phyloP scores from a whole-genome alignment of 2,888 invertebrate species.

The Periphyllus acericola region DNA sequence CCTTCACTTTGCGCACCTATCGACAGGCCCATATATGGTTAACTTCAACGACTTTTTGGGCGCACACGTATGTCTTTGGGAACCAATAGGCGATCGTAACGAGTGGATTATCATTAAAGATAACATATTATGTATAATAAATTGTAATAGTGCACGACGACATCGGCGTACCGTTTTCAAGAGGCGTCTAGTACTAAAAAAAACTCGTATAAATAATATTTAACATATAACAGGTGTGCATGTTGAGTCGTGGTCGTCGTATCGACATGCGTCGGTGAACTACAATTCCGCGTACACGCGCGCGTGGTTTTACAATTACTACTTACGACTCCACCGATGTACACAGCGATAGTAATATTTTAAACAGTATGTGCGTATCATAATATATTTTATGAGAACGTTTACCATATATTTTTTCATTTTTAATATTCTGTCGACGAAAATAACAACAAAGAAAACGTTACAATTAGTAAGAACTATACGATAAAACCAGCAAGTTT shows the following conservation, averaged over 20 bases:
- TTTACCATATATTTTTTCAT: not conserved
- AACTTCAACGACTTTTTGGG: conserved; percentile 49
- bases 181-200: conserved; percentile 20
- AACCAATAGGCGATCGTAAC: conserved; percentile 45
- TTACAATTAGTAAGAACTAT: not conserved
- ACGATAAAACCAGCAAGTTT: not conserved
- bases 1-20: conserved; percentile 36
- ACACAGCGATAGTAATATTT: conserved; percentile 17
- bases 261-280: conserved; percentile 43
- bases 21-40: conserved; percentile 35
- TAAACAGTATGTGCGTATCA: not conserved
- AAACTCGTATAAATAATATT: conserved; percentile 25
- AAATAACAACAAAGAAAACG: conserved; percentile 6
- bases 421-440: not conserved
- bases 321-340: not conserved
- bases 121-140: conserved; percentile 12
- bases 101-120: conserved; percentile 43
- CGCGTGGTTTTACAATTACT: conserved; percentile 31
- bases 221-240: conserved; percentile 47
- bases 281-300: not conserved
- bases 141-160: conserved; percentile 18
- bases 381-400: not conserved
- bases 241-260: not conserved
- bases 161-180: conserved; percentile 28
- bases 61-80: not conserved